Percentiles rank a stretch among this genome's conserved stretches.
Evolutionary conservation across 2,113 vertebrate genomes (phyloP).

Genomic region (Neogale vison): DNA sequence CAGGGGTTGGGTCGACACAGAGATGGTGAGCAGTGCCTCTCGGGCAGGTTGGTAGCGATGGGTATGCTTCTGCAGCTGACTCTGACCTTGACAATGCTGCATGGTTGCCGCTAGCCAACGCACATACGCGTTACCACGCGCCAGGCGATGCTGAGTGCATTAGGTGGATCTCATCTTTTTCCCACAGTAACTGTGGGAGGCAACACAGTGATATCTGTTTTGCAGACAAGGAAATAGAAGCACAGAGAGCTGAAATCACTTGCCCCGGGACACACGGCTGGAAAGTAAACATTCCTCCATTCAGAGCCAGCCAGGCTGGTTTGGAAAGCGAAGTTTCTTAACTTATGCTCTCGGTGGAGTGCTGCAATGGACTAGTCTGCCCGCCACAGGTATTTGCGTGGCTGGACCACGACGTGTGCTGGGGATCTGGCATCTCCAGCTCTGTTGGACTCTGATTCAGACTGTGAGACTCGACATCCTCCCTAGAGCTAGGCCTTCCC

Average conservation of each 20-base stretch:
- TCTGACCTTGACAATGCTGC: background rate
- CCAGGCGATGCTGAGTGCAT: background rate
- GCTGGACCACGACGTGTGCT: background rate
- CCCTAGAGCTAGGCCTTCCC: background rate
- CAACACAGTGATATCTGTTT: background rate
- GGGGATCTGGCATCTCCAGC: background rate
- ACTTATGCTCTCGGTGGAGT: too few relatives aligned
- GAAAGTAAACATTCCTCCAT: background rate
- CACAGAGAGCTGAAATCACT: background rate
- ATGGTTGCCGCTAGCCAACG: too few relatives aligned
- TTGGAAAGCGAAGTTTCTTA: background rate
- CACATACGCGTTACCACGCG: accelerated
- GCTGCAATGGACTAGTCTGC: background rate
- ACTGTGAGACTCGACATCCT: background rate
- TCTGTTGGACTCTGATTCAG: background rate
- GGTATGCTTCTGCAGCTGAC: background rate
- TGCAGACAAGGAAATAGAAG: background rate
- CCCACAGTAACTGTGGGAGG: too few relatives aligned
- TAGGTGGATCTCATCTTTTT: background rate
- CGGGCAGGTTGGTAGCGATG: accelerated
- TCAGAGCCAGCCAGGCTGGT: background rate
- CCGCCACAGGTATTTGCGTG: background rate
- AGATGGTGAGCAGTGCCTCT: too few relatives aligned
- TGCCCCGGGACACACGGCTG: background rate
- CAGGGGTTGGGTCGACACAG: background rate